These are phyloP conservation scores for Caenorhabditis sp. DNA, from an alignment of 2,888 invertebrate species.

Conservation along the genomic window DNA sequence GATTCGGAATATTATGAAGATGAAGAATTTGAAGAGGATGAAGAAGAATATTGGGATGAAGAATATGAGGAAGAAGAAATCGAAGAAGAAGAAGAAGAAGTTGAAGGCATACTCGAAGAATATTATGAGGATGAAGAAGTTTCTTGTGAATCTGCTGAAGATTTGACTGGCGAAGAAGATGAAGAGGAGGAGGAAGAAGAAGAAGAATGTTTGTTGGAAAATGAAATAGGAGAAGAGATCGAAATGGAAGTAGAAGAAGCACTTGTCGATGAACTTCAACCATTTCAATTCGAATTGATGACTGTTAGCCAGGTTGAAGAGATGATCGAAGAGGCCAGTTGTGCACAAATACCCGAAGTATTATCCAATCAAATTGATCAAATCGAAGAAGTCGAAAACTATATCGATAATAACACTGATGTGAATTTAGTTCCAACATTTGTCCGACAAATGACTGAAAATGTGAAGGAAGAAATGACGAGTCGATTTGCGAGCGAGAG, in stretches of 20 bases:
- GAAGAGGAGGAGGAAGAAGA: neutral
- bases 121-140: slow-evolving; percentile 25
- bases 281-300: slow-evolving; percentile 16
- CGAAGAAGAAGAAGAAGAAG: slow-evolving; percentile 40
- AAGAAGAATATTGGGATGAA: slow-evolving; percentile 60
- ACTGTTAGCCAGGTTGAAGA: slow-evolving; percentile 34
- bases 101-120: slow-evolving; percentile 26
- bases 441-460: slow-evolving; percentile 47
- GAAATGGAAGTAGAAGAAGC: slow-evolving; percentile 3
- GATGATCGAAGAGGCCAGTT: slow-evolving; percentile 31
- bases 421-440: slow-evolving; percentile 52
- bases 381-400: slow-evolving; percentile 35
- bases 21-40: slow-evolving; percentile 31
- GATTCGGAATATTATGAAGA: slow-evolving; percentile 52
- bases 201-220: neutral
- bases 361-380: slow-evolving; percentile 21
- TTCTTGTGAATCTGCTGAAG: neutral
- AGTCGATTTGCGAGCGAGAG: slow-evolving; percentile 45
- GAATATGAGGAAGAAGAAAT: slow-evolving; percentile 51
- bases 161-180: neutral
- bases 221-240: slow-evolving; percentile 9
- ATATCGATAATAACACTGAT: slow-evolving; percentile 36
- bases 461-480: slow-evolving; percentile 39
- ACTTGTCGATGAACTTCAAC: slow-evolving; percentile 7
- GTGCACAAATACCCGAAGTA: slow-evolving; percentile 34